Evolutionary conservation across 2,888 invertebrate genomes (phyloP).

Genomic region (Notodonta ziczac): DNA sequence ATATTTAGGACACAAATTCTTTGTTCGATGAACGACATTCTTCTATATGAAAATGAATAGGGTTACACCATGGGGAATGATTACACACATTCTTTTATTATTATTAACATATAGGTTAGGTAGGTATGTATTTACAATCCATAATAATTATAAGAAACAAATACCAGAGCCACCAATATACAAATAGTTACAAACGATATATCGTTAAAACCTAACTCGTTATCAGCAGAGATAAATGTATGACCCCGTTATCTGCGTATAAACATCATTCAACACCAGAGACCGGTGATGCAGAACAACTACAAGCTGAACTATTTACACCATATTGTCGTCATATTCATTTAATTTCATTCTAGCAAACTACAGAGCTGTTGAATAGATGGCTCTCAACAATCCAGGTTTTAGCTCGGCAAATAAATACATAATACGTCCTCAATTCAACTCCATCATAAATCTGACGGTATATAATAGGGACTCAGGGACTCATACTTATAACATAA

Average conservation of each 20-base stretch:
- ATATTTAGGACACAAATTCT: neutral
- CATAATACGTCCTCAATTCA: neutral
- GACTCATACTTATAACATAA: neutral
- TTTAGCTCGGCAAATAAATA: too few relatives aligned
- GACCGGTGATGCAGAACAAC: constrained; percentile 49
- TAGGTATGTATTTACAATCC: too few relatives aligned
- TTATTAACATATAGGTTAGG: too few relatives aligned
- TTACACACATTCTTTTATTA: too few relatives aligned
- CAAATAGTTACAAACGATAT: constrained; percentile 20
- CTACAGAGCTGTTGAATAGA: too few relatives aligned
- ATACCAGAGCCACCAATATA: constrained; percentile 9
- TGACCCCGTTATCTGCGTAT: constrained; percentile 65
- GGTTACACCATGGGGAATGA: too few relatives aligned
- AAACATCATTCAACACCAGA: constrained; percentile 54
- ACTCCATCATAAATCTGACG: neutral
- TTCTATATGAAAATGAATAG: neutral
- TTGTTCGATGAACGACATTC: neutral
- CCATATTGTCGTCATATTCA: too few relatives aligned
- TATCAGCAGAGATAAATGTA: constrained; percentile 56
- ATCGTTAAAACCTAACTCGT: constrained; percentile 39
- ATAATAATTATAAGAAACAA: neutral
- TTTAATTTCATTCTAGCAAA: too few relatives aligned
- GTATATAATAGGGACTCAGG: neutral
- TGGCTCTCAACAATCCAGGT: too few relatives aligned
- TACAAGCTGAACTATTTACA: constrained; percentile 37